phyloP scores from a whole-genome alignment of 2,888 invertebrate species.

The Catonia carolina region DNA sequence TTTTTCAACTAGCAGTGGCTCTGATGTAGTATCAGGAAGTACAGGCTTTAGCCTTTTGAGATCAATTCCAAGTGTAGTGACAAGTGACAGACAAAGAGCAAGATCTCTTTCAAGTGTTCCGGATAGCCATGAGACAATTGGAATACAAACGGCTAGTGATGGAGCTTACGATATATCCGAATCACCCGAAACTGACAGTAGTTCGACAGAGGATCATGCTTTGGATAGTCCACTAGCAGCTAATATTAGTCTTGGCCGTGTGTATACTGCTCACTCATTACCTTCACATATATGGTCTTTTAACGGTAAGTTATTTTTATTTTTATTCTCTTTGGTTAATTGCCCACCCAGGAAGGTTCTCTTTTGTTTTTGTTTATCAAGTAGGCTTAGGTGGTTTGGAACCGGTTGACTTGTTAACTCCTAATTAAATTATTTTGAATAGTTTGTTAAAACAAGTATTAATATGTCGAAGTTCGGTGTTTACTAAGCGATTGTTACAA shows the following conservation, averaged over 20 bases:
- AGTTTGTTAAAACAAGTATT: no score
- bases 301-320: constrained; percentile 50
- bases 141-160: constrained; percentile 51
- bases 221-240: constrained; percentile 45
- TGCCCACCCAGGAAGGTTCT: no score
- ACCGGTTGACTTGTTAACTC: no score
- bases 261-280: constrained; percentile 81
- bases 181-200: constrained; percentile 60
- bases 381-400: no score
- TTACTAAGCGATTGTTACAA: no score
- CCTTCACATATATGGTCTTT: constrained; percentile 90
- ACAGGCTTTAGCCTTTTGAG: constrained; percentile 61
- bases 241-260: constrained; percentile 61
- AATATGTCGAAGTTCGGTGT: no score
- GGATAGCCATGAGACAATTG: constrained; percentile 59
- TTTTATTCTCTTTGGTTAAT: no score
- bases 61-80: constrained; percentile 61
- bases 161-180: constrained; percentile 57
- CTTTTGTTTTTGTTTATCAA: no score
- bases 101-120: constrained; percentile 78
- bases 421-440: no score
- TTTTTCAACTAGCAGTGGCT: constrained; percentile 67
- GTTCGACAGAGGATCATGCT: constrained; percentile 59
- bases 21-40: constrained; percentile 54
- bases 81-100: constrained; percentile 73